Evolutionary conservation across 1,140 invertebrate genomes (phyloP).

Genomic region (Harpegnathos saltator): DNA sequence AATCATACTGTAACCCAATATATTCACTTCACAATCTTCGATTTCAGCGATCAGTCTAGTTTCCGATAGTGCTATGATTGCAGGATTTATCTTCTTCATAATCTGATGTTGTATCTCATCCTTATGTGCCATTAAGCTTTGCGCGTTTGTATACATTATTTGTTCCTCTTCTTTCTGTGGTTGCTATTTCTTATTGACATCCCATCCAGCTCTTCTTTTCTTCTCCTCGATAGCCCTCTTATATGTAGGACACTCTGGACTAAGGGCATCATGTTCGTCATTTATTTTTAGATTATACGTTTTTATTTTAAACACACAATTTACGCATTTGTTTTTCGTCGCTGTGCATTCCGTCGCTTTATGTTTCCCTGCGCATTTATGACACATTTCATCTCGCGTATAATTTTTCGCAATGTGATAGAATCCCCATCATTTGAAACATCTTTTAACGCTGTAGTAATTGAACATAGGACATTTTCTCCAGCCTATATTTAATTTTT

Average conservation of each 20-base stretch:
- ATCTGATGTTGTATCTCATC: too few relatives aligned
- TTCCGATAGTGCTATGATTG: neutral
- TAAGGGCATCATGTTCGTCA: neutral
- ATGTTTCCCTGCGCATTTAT: conserved; percentile 56
- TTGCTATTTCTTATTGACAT: neutral
- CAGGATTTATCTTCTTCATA: conserved; percentile 9
- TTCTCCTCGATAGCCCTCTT: neutral
- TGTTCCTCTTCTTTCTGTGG: conserved; percentile 18
- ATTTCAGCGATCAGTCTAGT: conserved; percentile 6
- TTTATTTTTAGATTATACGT: conserved; percentile 12
- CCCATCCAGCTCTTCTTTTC: neutral
- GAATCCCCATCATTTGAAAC: conserved; percentile 54
- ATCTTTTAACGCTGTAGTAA: conserved; percentile 44
- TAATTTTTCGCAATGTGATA: conserved; percentile 53
- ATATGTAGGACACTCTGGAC: conserved; percentile 1
- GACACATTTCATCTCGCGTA: conserved; percentile 20
- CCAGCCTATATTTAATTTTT: conserved; percentile 53
- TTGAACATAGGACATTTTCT: conserved; percentile 51
- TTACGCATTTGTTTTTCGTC: conserved; percentile 1
- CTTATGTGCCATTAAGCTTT: conserved; percentile 39
- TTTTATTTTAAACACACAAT: conserved; percentile 40
- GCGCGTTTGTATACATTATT: conserved; percentile 44
- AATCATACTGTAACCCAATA: conserved; percentile 26
- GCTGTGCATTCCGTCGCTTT: conserved; percentile 6
- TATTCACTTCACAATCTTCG: neutral